Percentiles rank a stretch among this genome's conserved stretches.
Conservation (phyloP, 2,797 vertebrate genomes). For the Gorsachius magnificus region DNA sequence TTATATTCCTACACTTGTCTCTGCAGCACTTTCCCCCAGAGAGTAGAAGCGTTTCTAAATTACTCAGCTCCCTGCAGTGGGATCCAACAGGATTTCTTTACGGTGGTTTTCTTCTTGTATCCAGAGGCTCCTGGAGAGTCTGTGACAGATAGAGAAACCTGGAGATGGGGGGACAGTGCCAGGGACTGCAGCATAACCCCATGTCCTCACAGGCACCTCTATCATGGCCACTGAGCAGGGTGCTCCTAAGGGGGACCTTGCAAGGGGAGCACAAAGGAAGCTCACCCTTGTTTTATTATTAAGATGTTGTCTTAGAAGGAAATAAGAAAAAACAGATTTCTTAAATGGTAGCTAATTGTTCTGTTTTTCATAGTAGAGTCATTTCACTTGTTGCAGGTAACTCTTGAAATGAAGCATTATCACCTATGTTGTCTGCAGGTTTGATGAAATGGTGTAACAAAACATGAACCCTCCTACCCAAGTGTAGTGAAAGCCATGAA, state of each 20-base stretch:
- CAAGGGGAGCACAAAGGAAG: not conserved
- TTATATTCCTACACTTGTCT: not conserved
- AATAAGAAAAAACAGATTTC: not conserved
- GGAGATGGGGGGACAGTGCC: not conserved
- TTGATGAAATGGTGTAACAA: not conserved
- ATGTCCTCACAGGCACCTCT: not conserved
- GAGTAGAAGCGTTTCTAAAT: not conserved
- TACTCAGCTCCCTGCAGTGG: not conserved
- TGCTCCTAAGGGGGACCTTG: rapidly evolving
- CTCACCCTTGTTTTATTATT: not conserved
- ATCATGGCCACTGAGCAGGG: rapidly evolving
- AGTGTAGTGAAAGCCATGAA: not conserved
- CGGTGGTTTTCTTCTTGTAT: not conserved
- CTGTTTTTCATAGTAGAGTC: not conserved
- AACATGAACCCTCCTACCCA: not conserved
- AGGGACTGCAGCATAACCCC: not conserved
- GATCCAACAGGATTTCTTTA: not conserved
- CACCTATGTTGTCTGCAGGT: not conserved
- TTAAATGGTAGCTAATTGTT: not conserved
- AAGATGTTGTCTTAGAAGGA: not conserved
- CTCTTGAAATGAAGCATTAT: not conserved
- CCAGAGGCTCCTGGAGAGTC: not conserved
- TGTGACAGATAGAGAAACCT: not conserved
- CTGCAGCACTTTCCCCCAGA: rapidly evolving
- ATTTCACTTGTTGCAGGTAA: not conserved